Percentiles rank a stretch among this genome's conserved stretches.
These are phyloP conservation scores for Coendou prehensilis DNA, from an alignment of 2,797 vertebrate genomes.

Conservation along the genomic window DNA sequence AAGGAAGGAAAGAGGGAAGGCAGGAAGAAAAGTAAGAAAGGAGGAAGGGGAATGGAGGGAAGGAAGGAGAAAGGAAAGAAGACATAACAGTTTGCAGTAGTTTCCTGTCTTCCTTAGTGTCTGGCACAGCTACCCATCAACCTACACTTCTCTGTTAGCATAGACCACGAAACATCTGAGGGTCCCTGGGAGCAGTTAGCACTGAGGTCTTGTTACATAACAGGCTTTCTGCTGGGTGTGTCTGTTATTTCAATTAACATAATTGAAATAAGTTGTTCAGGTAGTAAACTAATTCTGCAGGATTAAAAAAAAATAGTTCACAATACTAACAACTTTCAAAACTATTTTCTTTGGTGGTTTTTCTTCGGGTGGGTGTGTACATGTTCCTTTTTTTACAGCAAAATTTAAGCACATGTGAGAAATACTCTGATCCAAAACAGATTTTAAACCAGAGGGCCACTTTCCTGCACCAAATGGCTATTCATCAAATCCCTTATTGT, in stretches of 20 bases:
- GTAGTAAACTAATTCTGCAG: neutral
- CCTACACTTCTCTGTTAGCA: constrained; percentile 2
- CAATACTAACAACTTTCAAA: neutral
- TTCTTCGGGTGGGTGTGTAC: neutral
- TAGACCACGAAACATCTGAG: too few relatives aligned
- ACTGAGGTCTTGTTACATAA: too few relatives aligned
- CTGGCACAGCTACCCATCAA: neutral
- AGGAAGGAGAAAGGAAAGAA: neutral
- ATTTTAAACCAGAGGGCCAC: constrained; percentile 39
- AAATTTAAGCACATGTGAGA: constrained; percentile 65
- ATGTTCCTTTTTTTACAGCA: constrained; percentile 32
- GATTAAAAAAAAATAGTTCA: neutral
- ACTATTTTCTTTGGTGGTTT: constrained; percentile 14
- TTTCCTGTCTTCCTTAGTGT: neutral
- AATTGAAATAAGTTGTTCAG: constrained; percentile 12
- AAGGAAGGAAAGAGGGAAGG: too few relatives aligned
- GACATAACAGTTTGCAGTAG: neutral
- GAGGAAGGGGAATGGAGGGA: too few relatives aligned
- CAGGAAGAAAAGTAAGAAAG: neutral
- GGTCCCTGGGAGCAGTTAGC: too few relatives aligned
- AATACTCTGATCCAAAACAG: constrained; percentile 63
- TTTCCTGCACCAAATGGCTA: neutral
- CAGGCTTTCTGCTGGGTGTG: too few relatives aligned
- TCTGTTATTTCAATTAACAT: neutral
- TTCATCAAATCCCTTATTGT: neutral